These are phyloP conservation scores for Pammene aurita DNA, from an alignment of 2,888 invertebrate genomes.

Conservation along the genomic window DNA sequence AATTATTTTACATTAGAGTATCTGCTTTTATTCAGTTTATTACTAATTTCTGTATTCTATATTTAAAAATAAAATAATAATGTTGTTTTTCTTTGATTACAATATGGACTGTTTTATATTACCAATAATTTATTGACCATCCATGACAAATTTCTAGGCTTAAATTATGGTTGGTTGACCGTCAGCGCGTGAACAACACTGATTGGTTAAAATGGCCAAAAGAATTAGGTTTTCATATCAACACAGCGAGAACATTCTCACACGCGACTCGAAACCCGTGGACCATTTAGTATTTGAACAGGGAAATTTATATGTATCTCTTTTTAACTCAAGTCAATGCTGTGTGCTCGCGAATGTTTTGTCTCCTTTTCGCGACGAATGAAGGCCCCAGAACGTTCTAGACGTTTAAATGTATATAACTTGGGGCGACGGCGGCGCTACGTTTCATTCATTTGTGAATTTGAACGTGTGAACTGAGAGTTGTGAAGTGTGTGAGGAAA, in stretches of 20 bases:
- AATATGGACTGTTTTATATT: constrained; percentile 25
- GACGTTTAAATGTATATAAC: constrained; percentile 86
- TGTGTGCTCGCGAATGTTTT: constrained; percentile 49
- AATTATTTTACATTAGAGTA: too few species aligned
- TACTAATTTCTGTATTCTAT: too few species aligned
- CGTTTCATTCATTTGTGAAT: constrained; percentile 81
- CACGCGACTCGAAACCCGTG: constrained; percentile 37
- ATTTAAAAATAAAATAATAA: too few species aligned
- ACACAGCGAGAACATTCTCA: constrained; percentile 23
- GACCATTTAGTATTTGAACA: constrained; percentile 38
- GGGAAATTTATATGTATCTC: constrained; percentile 69
- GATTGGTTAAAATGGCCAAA: constrained; percentile 27
- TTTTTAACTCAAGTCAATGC: constrained; percentile 53
- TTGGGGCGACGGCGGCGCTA: constrained; percentile 81
- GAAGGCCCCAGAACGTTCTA: constrained; percentile 87
- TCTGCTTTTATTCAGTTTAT: too few species aligned
- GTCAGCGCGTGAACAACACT: not conserved
- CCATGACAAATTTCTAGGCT: not conserved
- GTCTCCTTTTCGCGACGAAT: constrained; percentile 62
- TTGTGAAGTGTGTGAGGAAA: constrained; percentile 66
- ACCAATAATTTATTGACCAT: constrained; percentile 22
- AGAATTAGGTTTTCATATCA: constrained; percentile 14
- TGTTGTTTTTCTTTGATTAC: constrained; percentile 8
- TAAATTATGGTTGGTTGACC: constrained; percentile 10
- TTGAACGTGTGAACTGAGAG: constrained; percentile 70